A percentile compares a stretch with the other conserved stretches of the same genome.
Conservation (phyloP, 2,888 invertebrate species). For the Campoletis raptor region DNA sequence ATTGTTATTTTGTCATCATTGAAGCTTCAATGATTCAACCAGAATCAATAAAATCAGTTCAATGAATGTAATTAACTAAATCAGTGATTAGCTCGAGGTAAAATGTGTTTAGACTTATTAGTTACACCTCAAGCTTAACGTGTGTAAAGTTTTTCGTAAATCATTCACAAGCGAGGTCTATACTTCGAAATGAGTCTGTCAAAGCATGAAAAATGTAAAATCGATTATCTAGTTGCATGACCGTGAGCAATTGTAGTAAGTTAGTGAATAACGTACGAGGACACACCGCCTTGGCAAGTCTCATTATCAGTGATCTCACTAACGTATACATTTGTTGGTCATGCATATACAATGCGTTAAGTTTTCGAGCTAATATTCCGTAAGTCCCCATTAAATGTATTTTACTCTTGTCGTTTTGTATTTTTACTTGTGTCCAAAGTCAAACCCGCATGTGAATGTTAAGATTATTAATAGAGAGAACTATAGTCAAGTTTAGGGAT, state of each 20-base stretch:
- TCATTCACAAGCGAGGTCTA: conserved; percentile 15
- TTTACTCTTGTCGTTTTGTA: neutral
- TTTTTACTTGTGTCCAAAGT: conserved; percentile 10
- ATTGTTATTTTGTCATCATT: neutral
- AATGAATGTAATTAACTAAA: neutral
- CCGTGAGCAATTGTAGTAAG: conserved; percentile 51
- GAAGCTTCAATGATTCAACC: neutral
- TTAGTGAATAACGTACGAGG: conserved; percentile 35
- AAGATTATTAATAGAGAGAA: neutral
- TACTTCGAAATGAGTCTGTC: conserved; percentile 20
- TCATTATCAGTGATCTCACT: conserved; percentile 59
- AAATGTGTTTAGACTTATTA: neutral
- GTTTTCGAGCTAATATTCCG: conserved; percentile 9
- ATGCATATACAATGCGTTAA: neutral
- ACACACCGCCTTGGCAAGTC: conserved; percentile 19
- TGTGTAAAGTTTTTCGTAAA: conserved; percentile 7
- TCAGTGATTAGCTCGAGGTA: neutral
- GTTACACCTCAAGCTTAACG: conserved; percentile 26
- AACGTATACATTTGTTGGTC: conserved; percentile 3
- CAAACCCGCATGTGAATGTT: conserved; percentile 29
- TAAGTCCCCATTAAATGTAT: conserved; percentile 13
- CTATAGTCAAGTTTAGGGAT: neutral
- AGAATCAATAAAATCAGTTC: neutral
- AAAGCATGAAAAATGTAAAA: conserved; percentile 51
- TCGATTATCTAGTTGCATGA: conserved; percentile 45